phyloP scores from a whole-genome alignment of 2,797 vertebrate species.

The Apogon talboti region DNA sequence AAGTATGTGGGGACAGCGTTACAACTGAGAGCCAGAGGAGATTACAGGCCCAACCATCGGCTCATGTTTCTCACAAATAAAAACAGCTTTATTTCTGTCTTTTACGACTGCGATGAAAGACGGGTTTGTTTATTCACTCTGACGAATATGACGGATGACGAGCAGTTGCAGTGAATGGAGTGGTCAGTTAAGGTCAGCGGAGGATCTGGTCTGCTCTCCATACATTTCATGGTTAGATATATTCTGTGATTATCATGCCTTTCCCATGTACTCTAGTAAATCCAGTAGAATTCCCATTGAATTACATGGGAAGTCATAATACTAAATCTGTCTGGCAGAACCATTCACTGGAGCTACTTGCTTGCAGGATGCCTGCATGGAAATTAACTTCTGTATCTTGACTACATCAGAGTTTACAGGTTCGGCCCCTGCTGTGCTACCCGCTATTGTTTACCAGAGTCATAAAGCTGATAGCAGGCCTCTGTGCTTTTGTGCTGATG shows the following conservation, averaged over 20 bases:
- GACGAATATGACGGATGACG: slow-evolving; percentile 18
- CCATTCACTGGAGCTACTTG: slow-evolving; percentile 66
- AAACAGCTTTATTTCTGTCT: slow-evolving; percentile 6
- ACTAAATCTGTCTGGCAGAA: slow-evolving; percentile 66
- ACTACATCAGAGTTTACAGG: slow-evolving; percentile 71
- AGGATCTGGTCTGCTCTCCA: slow-evolving; percentile 12
- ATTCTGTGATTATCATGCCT: slow-evolving; percentile 36
- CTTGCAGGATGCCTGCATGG: slow-evolving; percentile 56
- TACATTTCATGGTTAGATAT: slow-evolving; percentile 29
- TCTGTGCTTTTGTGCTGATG: slow-evolving; percentile 70
- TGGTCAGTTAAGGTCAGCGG: slow-evolving; percentile 31
- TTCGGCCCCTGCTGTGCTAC: slow-evolving; percentile 63
- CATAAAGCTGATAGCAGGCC: slow-evolving; percentile 70
- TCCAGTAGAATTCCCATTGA: slow-evolving; percentile 62
- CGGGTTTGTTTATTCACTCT: slow-evolving; percentile 19
- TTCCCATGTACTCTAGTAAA: slow-evolving; percentile 55
- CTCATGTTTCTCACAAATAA: background rate
- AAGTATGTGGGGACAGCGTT: slow-evolving; percentile 15
- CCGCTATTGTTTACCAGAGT: slow-evolving; percentile 72
- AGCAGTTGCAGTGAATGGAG: slow-evolving; percentile 25
- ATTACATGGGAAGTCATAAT: slow-evolving; percentile 61
- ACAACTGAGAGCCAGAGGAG: slow-evolving; percentile 23
- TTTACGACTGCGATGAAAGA: slow-evolving; percentile 8
- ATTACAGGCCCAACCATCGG: slow-evolving; percentile 5
- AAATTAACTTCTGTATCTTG: slow-evolving; percentile 72